phyloP scores from a whole-genome alignment of 2,888 invertebrate species.

The Drosophila prolongata region DNA sequence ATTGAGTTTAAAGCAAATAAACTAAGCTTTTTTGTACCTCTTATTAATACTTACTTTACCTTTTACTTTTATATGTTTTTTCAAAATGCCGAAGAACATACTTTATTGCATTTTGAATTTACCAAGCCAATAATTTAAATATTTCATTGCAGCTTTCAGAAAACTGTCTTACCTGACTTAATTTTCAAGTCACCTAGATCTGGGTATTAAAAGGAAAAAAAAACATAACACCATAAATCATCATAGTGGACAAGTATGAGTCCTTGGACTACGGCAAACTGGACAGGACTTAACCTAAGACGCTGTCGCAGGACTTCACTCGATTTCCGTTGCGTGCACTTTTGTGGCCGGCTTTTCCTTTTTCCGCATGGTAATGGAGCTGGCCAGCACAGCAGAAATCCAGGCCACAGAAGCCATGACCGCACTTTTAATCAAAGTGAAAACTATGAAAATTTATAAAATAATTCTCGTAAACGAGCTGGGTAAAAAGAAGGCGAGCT shows the following conservation, averaged over 20 bases:
- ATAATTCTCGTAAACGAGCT: constrained; percentile 56
- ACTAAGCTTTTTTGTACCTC: too few relatives aligned
- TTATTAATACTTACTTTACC: too few relatives aligned
- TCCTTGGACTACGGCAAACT: not conserved
- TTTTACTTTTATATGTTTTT: too few relatives aligned
- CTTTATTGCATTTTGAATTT: too few relatives aligned
- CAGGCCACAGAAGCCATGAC: constrained; percentile 68
- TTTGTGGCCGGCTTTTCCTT: constrained; percentile 33
- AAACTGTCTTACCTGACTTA: not conserved
- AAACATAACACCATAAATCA: not conserved
- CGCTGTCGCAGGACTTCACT: constrained; percentile 30
- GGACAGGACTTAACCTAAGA: constrained; percentile 6
- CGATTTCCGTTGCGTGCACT: constrained; percentile 40
- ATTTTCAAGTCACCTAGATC: not conserved
- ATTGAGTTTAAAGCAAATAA: too few relatives aligned
- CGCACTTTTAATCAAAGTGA: constrained; percentile 78
- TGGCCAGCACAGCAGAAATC: constrained; percentile 53
- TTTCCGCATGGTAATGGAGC: constrained; percentile 59
- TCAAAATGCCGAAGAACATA: too few relatives aligned
- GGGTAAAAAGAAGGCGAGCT: constrained; percentile 13
- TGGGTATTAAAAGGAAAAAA: not conserved
- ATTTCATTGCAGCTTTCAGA: not conserved
- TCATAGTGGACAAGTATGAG: not conserved
- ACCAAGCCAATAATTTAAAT: not conserved
- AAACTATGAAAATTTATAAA: constrained; percentile 77